Evolutionary conservation across 2,797 vertebrate species (phyloP), one percentile per base, ranked within the genome.

Genomic region (Myotis planiceps): DNA sequence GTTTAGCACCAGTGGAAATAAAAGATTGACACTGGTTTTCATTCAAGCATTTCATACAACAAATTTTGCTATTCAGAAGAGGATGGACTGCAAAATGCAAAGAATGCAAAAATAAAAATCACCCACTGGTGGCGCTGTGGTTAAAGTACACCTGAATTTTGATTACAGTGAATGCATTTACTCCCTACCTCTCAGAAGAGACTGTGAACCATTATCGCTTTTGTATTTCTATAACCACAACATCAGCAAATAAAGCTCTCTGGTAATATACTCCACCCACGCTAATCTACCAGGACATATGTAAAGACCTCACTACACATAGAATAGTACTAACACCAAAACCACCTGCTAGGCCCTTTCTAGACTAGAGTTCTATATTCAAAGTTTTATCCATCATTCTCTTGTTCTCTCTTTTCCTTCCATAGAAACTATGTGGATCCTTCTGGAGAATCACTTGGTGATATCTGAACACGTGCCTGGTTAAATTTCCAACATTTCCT

Each of bases 101-200:
- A 94, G 72, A 27, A 25, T 98, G 99, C 98, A 98, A 98, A 98
- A 98, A 98, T 88, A 97, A 75, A 95, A 98, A 84, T 88, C 88
- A 97, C 99, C 99, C 99, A 99, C 98, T 99, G 99, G 99, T 99
- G 99, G 99, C 99, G 99, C 98, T 99, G 99, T 99, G 98, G 98
- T 98, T 98, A 98, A 99, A 98, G 99, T 98, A 97, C 99, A 98
- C 98, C 98, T 98, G 98, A 96, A 95, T 97, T 88, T 89, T 10
- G 88, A n/a, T 80, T 60, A 88, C 88, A n/a, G 39, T 23, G 9
- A 88, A 27, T 45, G 23, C 65, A 75, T 94, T 96, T 93, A 92
- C 93, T 97, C 23, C 51, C 42, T 82, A 80, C 63, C 88, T 92
- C 72, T 95, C 60, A 81, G 66, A 90, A 71, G 88, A 95, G 82